These are phyloP conservation scores for Pelosia muscerda DNA, from an alignment of 2,888 invertebrate species.

Conservation along the genomic window DNA sequence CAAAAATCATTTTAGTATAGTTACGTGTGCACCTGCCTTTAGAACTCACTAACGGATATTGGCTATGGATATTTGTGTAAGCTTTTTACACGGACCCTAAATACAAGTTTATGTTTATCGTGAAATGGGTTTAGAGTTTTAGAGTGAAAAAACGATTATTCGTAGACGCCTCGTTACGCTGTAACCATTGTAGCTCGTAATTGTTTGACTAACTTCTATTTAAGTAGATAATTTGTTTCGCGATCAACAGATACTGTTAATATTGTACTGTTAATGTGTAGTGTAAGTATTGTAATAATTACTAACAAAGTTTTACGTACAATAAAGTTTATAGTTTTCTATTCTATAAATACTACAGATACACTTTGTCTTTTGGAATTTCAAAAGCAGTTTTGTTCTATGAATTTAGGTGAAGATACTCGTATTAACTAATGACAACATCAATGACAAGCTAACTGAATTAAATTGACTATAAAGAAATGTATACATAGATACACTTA, in stretches of 20 bases:
- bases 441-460: no score
- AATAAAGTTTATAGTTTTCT: not conserved
- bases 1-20: not conserved
- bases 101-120: slow-evolving; percentile 45
- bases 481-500: no score
- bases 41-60: slow-evolving; percentile 34
- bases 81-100: slow-evolving; percentile 41
- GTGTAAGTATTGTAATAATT: not conserved
- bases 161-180: slow-evolving; percentile 33
- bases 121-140: slow-evolving; percentile 40
- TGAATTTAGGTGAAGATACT: no score
- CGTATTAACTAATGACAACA: no score
- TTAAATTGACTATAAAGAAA: no score
- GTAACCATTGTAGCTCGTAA: slow-evolving; percentile 24
- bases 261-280: no score
- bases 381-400: no score
- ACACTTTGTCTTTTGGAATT: no score
- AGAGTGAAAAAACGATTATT: slow-evolving; percentile 38
- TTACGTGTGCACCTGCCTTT: slow-evolving; percentile 14
- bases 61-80: slow-evolving; percentile 35
- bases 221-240: not conserved
- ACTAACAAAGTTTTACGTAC: not conserved
- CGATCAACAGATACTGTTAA: not conserved
- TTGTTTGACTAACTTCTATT: slow-evolving; percentile 26
- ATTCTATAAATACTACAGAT: not conserved